A percentile compares a stretch with the other conserved stretches of the same genome.
These are phyloP conservation scores for Cricetomys ansorgei DNA, from an alignment of 2,113 vertebrate genomes.

Conservation along the genomic window DNA sequence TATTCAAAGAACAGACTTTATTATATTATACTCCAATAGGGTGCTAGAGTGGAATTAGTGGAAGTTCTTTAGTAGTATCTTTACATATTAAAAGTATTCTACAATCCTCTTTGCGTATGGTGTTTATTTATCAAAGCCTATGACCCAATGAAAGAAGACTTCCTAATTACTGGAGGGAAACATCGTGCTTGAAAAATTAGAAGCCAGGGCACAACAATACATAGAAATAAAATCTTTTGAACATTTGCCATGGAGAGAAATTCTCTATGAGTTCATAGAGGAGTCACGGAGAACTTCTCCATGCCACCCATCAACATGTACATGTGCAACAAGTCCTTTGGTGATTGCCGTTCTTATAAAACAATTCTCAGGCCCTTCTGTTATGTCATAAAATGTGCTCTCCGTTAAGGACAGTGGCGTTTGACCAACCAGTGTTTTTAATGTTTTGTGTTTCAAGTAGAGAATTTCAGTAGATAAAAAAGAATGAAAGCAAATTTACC, in stretches of 20 bases:
- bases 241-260: constrained; percentile 1
- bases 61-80: neutral
- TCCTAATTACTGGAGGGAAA: neutral
- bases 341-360: neutral
- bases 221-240: constrained; percentile 49
- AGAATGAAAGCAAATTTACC: neutral
- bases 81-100: constrained; percentile 14
- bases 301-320: neutral
- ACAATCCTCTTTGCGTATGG: neutral
- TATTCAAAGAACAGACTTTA: neutral
- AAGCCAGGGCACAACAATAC: neutral
- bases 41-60: neutral
- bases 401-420: neutral
- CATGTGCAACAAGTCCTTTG: neutral
- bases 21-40: neutral
- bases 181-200: neutral
- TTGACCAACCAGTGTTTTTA: constrained; percentile 10
- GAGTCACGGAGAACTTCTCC: neutral
- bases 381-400: neutral
- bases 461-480: neutral
- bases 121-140: neutral
- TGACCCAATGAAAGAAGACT: neutral
- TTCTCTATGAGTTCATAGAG: neutral
- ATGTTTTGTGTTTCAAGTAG: constrained; percentile 16
- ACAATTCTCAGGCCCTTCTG: neutral